Evolutionary conservation across 2,113 vertebrate genomes (phyloP), one percentile per base, ranked within the genome.

Genomic region (Origma solitaria): DNA sequence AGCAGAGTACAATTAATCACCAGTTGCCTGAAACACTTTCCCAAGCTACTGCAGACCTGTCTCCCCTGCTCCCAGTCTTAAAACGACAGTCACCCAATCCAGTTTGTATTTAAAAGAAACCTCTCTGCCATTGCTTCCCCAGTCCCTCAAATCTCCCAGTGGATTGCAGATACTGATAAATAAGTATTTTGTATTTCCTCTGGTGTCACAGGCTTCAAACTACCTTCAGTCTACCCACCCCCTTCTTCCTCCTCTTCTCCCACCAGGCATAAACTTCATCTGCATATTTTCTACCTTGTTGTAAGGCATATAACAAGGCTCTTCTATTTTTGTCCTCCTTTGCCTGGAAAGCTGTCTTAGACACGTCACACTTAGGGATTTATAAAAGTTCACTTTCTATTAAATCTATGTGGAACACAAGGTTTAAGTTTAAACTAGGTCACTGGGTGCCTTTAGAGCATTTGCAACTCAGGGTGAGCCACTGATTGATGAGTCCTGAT

Each of bases 1-100:
- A 92, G 68, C 69, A 96, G 96, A 93, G 70, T 69, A 88, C 79
- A 97, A 97, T 97, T 96, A 95, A 96, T 97, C 95, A 97, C 54
- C 44, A 64, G 61, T 95, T 88, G 62, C 78, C 68, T 88, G 35
- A 82, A 95, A 95, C 78, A 64, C 51, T 88, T 77, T 82, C 73
- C 91, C 54, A 89, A 92, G 54, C 69, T 65, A 79, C 62, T 89
- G 23, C 40, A 82, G 40, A 82, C 35, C 44, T 78, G 15, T 68
- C 33, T 89, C 28, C 21, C 30, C 11, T 1, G 1, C 21, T 77
- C 27, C 82, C 51, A 28, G 0, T 45, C 60, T 91, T 82, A 93
- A 95, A 95, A 95, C 19, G 35, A 83, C 33, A 91, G 66, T 24
- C 77, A 88, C 24, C 61, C 24, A 3, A 40, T 61, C 27, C 72